Evolutionary conservation across 1,140 invertebrate species (phyloP).

Genomic region (Macrostomum lignano): DNA sequence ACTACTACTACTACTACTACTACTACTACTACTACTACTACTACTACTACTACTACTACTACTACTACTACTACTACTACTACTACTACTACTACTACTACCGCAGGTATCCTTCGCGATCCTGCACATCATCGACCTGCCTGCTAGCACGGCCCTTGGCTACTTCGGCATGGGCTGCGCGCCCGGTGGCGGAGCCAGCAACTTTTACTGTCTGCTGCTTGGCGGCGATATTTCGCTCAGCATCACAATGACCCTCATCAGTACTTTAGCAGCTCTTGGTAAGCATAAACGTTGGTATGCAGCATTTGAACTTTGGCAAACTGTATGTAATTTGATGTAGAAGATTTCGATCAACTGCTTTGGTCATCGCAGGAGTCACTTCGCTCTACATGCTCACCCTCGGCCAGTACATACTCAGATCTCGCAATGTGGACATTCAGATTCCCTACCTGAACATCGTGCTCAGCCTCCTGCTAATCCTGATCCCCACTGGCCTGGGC

Average conservation of each 20-base stretch:
- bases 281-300: no score
- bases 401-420: slow-evolving; percentile 40
- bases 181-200: slow-evolving; percentile 23
- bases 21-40: slow-evolving; percentile 8
- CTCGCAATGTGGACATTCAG: slow-evolving; percentile 33
- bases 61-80: slow-evolving; percentile 9
- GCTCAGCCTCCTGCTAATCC: slow-evolving; percentile 41
- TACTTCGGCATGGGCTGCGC: slow-evolving; percentile 21
- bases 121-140: neutral
- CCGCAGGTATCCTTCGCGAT: no score
- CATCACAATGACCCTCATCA: slow-evolving; percentile 16
- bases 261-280: slow-evolving; percentile 28
- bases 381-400: no score
- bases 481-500: slow-evolving; percentile 53
- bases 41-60: slow-evolving; percentile 9
- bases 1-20: slow-evolving; percentile 11
- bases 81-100: slow-evolving; percentile 1
- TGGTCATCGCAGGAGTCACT: neutral
- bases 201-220: slow-evolving; percentile 25
- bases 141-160: slow-evolving; percentile 11
- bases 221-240: slow-evolving; percentile 22
- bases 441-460: slow-evolving; percentile 55
- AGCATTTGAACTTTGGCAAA: no score
- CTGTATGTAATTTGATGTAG: no score
- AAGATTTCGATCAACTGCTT: slow-evolving; percentile 7